Conservation (phyloP, 2,113 vertebrate genomes). For the Cebus imitator region DNA sequence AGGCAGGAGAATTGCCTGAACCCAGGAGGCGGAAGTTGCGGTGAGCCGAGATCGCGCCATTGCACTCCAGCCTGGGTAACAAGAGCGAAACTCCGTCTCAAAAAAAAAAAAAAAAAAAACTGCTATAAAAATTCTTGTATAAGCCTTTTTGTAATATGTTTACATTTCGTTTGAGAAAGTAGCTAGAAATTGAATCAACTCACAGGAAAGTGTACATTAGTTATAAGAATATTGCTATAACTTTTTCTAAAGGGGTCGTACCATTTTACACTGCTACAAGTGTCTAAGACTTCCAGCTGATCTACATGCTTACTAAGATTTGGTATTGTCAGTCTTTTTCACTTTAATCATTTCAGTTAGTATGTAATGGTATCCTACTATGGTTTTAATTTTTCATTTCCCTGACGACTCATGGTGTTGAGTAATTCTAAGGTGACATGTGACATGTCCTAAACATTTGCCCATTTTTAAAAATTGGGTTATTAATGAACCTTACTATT, state of each 20-base stretch:
- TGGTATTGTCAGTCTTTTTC: neutral
- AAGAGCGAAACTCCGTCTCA: too few relatives aligned
- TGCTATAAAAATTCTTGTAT: neutral
- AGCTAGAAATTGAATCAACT: neutral
- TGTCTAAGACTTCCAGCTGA: neutral
- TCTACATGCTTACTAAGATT: neutral
- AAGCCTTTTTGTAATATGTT: neutral
- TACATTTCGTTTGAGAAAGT: neutral
- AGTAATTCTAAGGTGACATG: neutral
- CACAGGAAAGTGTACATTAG: neutral
- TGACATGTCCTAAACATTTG: neutral
- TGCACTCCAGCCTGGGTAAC: too few relatives aligned
- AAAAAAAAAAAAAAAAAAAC: neutral
- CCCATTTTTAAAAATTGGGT: neutral
- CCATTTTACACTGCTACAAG: neutral
- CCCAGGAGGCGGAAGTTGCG: too few relatives aligned
- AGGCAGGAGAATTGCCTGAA: too few relatives aligned
- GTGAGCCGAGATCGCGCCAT: too few relatives aligned
- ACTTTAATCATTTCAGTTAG: neutral
- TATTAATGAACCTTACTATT: neutral
- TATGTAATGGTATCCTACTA: neutral
- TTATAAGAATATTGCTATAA: too few relatives aligned
- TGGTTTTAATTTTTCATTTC: neutral
- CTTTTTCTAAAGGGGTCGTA: neutral
- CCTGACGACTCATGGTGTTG: neutral